A percentile compares a stretch with the other conserved stretches of the same genome.
Conservation (phyloP, 2,113 vertebrate species). For the Eptesicus fuscus region DNA sequence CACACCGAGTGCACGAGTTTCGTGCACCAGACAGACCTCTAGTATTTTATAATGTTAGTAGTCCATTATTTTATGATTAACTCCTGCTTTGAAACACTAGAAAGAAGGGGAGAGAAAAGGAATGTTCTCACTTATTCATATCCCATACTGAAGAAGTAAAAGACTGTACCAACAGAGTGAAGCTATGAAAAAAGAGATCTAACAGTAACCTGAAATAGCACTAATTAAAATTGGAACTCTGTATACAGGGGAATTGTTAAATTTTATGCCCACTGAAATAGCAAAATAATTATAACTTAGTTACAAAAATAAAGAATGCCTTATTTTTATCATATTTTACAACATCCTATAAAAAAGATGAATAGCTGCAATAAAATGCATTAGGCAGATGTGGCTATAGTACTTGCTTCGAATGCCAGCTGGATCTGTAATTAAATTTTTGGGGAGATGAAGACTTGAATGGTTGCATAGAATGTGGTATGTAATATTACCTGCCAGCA, state of each 20-base stretch:
- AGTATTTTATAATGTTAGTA: not conserved
- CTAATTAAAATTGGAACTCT: not conserved
- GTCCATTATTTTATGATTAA: slow-evolving; percentile 5
- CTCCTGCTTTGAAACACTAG: not conserved
- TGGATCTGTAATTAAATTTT: slow-evolving; percentile 41
- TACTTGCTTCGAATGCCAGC: not conserved
- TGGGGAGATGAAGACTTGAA: not conserved
- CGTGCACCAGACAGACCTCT: no score
- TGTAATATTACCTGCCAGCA: not conserved
- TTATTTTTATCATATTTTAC: slow-evolving; percentile 32
- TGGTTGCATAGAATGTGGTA: not conserved
- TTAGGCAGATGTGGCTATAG: not conserved
- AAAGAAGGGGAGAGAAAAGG: not conserved
- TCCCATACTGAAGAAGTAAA: not conserved
- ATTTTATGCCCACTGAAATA: not conserved
- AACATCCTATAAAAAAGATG: slow-evolving; percentile 19
- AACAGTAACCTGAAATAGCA: not conserved
- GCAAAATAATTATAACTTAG: slow-evolving; percentile 14
- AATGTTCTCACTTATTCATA: not conserved
- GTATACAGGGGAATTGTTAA: not conserved
- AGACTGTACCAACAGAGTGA: not conserved
- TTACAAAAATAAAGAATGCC: not conserved
- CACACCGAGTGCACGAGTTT: no score
- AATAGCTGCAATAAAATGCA: slow-evolving; percentile 22
- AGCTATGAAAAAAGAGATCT: not conserved